phyloP scores from a whole-genome alignment of 1,140 invertebrate genomes.

The Neuroterus valhalla region DNA sequence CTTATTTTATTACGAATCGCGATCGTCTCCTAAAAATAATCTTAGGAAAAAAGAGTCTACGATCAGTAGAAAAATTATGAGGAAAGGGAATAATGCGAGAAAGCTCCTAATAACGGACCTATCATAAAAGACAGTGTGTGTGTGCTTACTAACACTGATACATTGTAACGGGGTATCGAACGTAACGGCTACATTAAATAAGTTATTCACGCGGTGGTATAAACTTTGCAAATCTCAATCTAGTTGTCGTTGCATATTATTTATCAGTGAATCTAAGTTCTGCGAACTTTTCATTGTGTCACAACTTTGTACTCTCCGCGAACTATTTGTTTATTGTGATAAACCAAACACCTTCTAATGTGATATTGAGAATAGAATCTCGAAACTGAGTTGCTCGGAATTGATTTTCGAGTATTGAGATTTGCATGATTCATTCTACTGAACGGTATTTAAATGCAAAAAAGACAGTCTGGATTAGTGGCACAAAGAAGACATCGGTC shows the following conservation, averaged over 20 bases:
- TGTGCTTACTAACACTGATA: conserved; percentile 64
- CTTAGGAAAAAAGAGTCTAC: conserved; percentile 33
- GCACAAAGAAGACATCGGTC: conserved; percentile 54
- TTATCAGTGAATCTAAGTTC: neutral
- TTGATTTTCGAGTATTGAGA: conserved; percentile 34
- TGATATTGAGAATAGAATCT: conserved; percentile 37
- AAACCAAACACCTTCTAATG: conserved; percentile 36
- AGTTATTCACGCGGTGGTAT: conserved; percentile 46
- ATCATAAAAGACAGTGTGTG: conserved; percentile 68
- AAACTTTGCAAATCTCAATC: conserved; percentile 14
- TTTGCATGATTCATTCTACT: conserved; percentile 11
- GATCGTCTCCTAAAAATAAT: conserved; percentile 44
- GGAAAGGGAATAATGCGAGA: conserved; percentile 26
- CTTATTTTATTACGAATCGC: conserved; percentile 63
- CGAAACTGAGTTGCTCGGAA: neutral
- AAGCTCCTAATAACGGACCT: conserved; percentile 57
- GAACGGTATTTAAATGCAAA: conserved; percentile 54
- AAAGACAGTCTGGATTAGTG: conserved; percentile 62
- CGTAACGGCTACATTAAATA: conserved; percentile 60
- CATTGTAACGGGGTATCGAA: conserved; percentile 46
- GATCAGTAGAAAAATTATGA: conserved; percentile 29
- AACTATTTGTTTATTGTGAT: conserved; percentile 13
- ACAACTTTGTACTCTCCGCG: neutral
- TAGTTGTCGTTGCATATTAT: neutral
- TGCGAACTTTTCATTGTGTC: neutral